Conservation (phyloP, 2,797 vertebrate species). For the Lemur catta region DNA sequence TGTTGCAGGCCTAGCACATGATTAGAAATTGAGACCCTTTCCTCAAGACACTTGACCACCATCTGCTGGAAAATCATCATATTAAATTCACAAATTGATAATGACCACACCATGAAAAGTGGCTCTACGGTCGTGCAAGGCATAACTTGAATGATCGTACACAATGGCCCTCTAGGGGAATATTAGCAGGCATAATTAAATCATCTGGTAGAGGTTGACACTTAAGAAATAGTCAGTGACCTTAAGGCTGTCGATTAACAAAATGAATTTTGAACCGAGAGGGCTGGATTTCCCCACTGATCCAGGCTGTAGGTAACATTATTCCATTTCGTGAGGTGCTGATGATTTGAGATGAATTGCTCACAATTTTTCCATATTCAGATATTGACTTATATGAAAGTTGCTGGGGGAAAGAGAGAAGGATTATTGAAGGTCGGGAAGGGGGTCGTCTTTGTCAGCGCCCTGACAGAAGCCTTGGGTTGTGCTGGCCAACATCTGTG, state of each 20-base stretch:
- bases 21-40: constrained; percentile 46
- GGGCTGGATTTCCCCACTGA: constrained; percentile 65
- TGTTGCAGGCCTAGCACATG: neutral
- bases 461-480: constrained; percentile 78
- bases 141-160: neutral
- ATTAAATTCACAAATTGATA: neutral
- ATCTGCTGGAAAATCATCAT: constrained; percentile 9
- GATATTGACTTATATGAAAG: constrained; percentile 79
- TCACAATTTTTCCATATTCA: constrained; percentile 77
- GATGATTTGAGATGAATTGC: constrained; percentile 66
- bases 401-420: neutral
- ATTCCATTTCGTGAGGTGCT: constrained; percentile 68
- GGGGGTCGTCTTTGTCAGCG: constrained; percentile 79
- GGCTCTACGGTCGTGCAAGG: constrained; percentile 1
- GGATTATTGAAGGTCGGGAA: constrained; percentile 44
- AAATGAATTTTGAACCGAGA: constrained; percentile 60
- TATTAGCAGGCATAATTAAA: neutral
- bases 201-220: neutral
- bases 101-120: neutral
- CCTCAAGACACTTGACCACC: constrained; percentile 40
- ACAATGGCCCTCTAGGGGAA: neutral
- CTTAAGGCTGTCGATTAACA: constrained; percentile 65
- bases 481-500: constrained; percentile 73
- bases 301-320: constrained; percentile 54
- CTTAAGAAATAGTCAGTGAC: neutral